Conservation (phyloP, 2,888 invertebrate species). For the Trilocha varians region DNA sequence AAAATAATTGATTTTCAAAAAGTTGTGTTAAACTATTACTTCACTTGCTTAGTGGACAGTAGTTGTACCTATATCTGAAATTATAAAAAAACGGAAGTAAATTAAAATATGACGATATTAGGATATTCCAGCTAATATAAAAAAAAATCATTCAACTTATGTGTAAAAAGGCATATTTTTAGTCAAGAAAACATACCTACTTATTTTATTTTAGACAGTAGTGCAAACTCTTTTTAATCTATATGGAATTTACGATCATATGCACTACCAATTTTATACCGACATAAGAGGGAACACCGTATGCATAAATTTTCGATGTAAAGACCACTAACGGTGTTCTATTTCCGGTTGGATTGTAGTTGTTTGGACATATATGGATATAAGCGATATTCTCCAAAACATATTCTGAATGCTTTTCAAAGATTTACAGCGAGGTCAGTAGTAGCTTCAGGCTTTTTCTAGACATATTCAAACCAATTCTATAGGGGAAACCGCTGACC, state of each 20-base stretch:
- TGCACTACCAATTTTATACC: background rate
- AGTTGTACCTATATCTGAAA: too few species aligned
- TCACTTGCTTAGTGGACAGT: too few species aligned
- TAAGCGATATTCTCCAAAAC: too few species aligned
- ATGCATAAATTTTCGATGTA: background rate
- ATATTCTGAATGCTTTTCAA: background rate
- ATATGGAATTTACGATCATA: too few species aligned
- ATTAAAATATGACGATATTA: too few species aligned
- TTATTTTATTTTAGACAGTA: background rate
- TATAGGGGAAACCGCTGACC: background rate
- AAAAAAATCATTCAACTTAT: too few species aligned
- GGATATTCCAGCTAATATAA: too few species aligned
- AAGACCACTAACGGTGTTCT: background rate
- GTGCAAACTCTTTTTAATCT: too few species aligned
- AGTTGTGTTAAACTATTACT: too few species aligned
- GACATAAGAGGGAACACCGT: background rate
- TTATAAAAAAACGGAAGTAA: too few species aligned
- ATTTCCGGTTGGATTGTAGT: background rate
- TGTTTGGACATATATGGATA: background rate
- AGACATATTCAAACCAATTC: background rate
- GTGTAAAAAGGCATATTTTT: background rate
- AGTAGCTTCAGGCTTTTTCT: background rate
- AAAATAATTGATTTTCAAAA: too few species aligned
- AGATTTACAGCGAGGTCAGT: background rate
- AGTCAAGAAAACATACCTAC: background rate